Conservation (phyloP, 2,113 vertebrate species). For the Stigmatopora nigra region DNA sequence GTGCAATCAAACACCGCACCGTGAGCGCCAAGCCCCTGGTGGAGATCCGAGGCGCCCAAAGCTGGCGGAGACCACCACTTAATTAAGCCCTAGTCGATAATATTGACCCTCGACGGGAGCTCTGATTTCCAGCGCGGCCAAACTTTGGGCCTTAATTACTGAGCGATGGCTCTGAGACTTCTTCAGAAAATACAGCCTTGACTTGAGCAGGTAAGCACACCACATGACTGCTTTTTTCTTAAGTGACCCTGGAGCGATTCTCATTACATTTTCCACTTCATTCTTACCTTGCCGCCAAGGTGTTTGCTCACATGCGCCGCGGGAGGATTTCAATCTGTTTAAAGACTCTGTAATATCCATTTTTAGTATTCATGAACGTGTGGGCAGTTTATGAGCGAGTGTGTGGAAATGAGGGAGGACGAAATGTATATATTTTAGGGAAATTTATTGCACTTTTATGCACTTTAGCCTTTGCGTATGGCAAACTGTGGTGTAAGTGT, state of each 20-base stretch:
- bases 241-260: neutral
- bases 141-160: constrained; percentile 43
- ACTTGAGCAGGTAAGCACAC: neutral
- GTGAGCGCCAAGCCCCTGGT: neutral
- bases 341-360: constrained; percentile 14
- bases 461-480: too few relatives aligned
- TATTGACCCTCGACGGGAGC: constrained; percentile 24
- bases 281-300: neutral
- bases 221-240: neutral
- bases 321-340: constrained; percentile 4
- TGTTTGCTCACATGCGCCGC: neutral
- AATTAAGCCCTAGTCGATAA: constrained; percentile 44
- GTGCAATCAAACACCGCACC: neutral
- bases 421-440: neutral
- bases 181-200: neutral
- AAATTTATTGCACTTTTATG: too few relatives aligned
- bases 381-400: constrained; percentile 1
- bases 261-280: neutral
- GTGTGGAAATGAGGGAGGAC: neutral
- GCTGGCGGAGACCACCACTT: constrained; percentile 34
- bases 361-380: constrained; percentile 24
- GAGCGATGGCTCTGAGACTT: constrained; percentile 11
- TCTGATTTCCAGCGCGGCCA: constrained; percentile 14
- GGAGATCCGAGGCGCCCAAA: constrained; percentile 6
- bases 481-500: too few relatives aligned